Conservation (phyloP, 2,113 vertebrate genomes). For the Chauna torquata region DNA sequence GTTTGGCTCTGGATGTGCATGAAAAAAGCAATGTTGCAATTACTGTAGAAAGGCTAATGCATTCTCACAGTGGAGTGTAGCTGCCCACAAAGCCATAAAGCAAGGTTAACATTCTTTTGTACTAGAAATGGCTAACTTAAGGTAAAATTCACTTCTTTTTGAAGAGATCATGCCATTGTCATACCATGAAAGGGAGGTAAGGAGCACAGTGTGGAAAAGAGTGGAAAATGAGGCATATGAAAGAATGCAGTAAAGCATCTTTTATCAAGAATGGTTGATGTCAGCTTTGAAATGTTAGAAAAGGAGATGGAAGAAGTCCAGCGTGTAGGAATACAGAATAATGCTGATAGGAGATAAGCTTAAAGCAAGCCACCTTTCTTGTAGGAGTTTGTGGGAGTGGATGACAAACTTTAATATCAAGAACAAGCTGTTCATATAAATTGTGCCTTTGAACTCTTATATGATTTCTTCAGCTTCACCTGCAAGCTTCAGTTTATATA, state of each 20-base stretch:
- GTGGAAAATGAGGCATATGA: background rate
- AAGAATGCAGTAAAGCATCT: background rate
- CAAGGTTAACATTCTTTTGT: background rate
- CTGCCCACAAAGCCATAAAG: background rate
- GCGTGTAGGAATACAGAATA: background rate
- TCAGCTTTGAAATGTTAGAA: background rate
- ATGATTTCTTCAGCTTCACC: background rate
- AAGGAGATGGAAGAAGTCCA: background rate
- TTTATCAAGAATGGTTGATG: background rate
- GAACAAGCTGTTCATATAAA: background rate
- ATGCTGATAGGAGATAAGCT: background rate
- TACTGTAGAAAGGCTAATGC: background rate
- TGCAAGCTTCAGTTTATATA: background rate
- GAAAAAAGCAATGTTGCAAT: background rate
- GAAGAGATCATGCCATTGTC: background rate
- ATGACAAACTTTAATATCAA: background rate
- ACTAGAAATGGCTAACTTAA: background rate
- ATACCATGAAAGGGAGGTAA: background rate
- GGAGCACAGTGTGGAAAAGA: background rate
- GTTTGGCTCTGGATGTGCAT: background rate
- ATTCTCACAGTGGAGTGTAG: background rate
- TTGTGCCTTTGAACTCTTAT: background rate
- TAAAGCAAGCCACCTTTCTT: background rate
- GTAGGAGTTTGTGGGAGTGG: background rate
- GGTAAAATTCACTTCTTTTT: background rate